These are phyloP conservation scores for Anser brachyrhynchus DNA, from an alignment of 2,113 vertebrate species.

Conservation along the genomic window DNA sequence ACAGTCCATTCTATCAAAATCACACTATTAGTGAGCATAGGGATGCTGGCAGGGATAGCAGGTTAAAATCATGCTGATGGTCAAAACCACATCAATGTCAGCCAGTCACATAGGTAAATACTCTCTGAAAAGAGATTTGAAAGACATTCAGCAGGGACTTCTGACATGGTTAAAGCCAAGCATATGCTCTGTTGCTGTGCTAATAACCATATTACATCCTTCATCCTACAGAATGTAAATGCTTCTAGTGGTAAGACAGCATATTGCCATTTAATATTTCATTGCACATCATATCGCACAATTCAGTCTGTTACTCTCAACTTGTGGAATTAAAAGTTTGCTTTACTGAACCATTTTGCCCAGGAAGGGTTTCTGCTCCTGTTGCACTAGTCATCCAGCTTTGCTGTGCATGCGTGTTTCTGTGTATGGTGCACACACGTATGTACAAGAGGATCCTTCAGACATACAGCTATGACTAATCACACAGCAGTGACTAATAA, in stretches of 20 bases:
- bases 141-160: background rate
- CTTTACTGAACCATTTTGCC: background rate
- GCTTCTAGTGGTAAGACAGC: background rate
- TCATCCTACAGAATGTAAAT: background rate
- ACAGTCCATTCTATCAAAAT: background rate
- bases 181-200: background rate
- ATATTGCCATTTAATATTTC: background rate
- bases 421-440: background rate
- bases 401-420: background rate
- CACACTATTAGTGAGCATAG: background rate
- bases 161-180: background rate
- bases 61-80: background rate
- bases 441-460: background rate
- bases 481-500: background rate
- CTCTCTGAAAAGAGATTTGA: background rate
- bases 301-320: background rate
- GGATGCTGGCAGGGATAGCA: background rate
- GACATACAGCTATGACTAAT: background rate
- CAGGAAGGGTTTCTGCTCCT: background rate
- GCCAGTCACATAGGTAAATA: background rate
- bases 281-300: background rate
- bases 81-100: background rate
- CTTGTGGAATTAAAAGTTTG: background rate
- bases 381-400: background rate
- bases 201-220: background rate